Evolutionary conservation across 2,113 vertebrate genomes (phyloP).

Genomic region (Callionymus lyra): DNA sequence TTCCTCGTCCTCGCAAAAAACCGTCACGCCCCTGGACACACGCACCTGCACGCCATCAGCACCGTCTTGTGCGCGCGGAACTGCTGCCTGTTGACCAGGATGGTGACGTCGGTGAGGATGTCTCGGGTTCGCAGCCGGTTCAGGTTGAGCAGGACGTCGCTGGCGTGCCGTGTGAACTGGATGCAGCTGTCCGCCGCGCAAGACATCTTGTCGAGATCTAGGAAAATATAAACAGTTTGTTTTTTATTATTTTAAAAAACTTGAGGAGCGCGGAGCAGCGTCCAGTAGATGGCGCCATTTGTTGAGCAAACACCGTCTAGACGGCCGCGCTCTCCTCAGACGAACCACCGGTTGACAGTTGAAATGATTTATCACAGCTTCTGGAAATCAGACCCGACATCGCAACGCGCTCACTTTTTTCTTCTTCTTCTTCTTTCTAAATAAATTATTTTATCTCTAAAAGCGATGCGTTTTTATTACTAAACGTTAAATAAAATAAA

Average conservation of each 20-base stretch:
- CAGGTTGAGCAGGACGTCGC: constrained; percentile 93
- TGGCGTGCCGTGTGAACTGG: constrained; percentile 95
- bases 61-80: constrained; percentile 97
- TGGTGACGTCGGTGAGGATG: constrained; percentile 91
- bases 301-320: constrained; percentile 43
- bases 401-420: too few relatives aligned
- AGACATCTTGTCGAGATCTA: constrained; percentile 80
- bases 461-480: too few relatives aligned
- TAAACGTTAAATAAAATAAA: too few relatives aligned
- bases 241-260: too few relatives aligned
- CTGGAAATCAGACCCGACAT: too few relatives aligned
- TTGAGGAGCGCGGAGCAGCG: too few relatives aligned
- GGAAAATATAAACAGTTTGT: too few relatives aligned
- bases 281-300: constrained; percentile 59
- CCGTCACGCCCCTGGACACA: constrained; percentile 22
- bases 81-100: constrained; percentile 90
- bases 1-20: too few relatives aligned
- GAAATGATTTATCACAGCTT: neutral
- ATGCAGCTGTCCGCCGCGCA: constrained; percentile 95
- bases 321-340: constrained; percentile 2
- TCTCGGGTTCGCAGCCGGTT: constrained; percentile 91
- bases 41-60: constrained; percentile 97
- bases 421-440: too few relatives aligned
- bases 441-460: too few relatives aligned
- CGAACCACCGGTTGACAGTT: constrained; percentile 17